Percentiles rank a stretch among this genome's conserved stretches.
Conservation (phyloP, 2,888 invertebrate genomes). For the Abrostola triplasia region DNA sequence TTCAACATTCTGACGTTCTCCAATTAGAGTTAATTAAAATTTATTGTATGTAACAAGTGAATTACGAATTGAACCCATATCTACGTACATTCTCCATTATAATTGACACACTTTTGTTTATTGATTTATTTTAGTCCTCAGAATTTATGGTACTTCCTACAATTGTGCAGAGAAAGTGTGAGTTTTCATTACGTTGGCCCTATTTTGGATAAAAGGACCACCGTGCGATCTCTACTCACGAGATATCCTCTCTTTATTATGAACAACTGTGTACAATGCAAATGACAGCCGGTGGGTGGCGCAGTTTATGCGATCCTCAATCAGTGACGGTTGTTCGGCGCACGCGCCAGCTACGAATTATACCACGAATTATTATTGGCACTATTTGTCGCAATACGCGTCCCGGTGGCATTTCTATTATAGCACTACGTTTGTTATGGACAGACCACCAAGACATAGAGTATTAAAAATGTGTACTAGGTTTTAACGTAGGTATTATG, state of each 20-base stretch:
- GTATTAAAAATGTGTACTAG: conserved; percentile 14
- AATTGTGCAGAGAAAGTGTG: conserved; percentile 49
- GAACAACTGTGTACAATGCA: conserved; percentile 68
- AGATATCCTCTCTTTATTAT: conserved; percentile 61
- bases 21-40: conserved; percentile 78
- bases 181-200: conserved; percentile 47
- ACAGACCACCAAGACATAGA: conserved; percentile 58
- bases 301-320: conserved; percentile 78
- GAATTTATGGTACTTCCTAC: conserved; percentile 61
- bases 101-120: conserved; percentile 74
- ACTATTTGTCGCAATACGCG: conserved; percentile 75
- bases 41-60: conserved; percentile 76
- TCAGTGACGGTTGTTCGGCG: conserved; percentile 79
- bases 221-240: conserved; percentile 46
- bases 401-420: conserved; percentile 63
- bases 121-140: conserved; percentile 74
- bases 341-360: conserved; percentile 77
- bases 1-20: conserved; percentile 60
- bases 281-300: conserved; percentile 80
- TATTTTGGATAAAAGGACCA: conserved; percentile 56
- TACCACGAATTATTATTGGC: conserved; percentile 78
- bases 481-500: conserved; percentile 17
- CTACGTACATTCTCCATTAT: conserved; percentile 66
- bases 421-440: conserved; percentile 53
- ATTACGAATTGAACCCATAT: conserved; percentile 67